phyloP scores from a whole-genome alignment of 2,797 vertebrate genomes.

The Oreochromis mossambicus region DNA sequence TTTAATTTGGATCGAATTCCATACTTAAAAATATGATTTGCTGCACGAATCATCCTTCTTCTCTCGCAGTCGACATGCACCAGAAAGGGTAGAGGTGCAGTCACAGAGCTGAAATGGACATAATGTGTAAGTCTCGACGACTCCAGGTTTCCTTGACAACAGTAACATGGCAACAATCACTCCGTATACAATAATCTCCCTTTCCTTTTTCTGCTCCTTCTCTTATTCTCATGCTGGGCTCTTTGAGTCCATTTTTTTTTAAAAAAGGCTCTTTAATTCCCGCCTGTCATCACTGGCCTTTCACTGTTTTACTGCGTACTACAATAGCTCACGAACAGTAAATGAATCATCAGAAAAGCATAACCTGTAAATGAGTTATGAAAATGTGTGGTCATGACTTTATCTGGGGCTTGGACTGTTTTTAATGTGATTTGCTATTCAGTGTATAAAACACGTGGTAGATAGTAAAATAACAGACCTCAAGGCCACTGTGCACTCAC shows the following conservation, averaged over 20 bases:
- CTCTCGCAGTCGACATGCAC: neutral
- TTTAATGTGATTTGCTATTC: neutral
- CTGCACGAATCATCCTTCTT: neutral
- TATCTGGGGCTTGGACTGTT: neutral
- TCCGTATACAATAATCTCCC: constrained; percentile 43
- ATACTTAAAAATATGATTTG: neutral
- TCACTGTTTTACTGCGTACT: neutral
- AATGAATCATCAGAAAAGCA: constrained; percentile 31
- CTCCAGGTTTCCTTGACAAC: constrained; percentile 67
- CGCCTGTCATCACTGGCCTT: neutral
- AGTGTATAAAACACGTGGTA: neutral
- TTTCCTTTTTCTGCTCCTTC: neutral
- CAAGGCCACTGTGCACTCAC: neutral
- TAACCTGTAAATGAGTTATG: constrained; percentile 15
- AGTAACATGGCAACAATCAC: constrained; percentile 70
- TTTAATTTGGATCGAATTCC: constrained; percentile 7
- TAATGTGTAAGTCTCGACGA: constrained; percentile 44
- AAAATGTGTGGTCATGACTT: constrained; percentile 19
- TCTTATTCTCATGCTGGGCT: constrained; percentile 6
- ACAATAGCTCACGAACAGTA: constrained; percentile 11
- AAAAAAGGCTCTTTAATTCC: neutral
- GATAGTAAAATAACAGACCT: neutral
- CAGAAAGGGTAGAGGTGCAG: neutral
- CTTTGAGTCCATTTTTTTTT: neutral
- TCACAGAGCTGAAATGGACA: constrained; percentile 24